Conservation (phyloP, 92 coral and sea anemone species). For the Zoanthus gigantus region DNA sequence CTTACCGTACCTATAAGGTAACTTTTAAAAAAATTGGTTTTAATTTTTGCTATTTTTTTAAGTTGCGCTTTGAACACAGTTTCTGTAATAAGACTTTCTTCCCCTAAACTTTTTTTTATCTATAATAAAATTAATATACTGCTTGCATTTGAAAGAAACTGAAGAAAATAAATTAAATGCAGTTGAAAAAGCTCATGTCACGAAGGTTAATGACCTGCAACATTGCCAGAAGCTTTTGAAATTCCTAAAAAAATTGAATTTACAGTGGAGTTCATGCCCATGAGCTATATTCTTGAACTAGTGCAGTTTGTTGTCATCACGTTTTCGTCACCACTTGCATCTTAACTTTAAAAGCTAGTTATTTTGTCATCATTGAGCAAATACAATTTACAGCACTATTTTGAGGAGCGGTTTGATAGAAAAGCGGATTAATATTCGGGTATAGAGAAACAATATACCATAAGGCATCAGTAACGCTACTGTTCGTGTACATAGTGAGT, state of each 20-base stretch:
- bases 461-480: background rate
- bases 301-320: constrained; percentile 23
- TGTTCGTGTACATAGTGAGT: background rate
- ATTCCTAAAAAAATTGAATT: constrained; percentile 31
- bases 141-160: background rate
- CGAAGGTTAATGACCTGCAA: background rate
- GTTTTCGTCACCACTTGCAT: constrained; percentile 34
- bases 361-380: constrained; percentile 21
- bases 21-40: background rate
- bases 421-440: background rate
- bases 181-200: background rate
- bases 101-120: background rate
- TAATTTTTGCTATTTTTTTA: too few species aligned
- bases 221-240: constrained; percentile 28
- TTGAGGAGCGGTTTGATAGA: background rate
- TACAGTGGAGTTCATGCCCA: constrained; percentile 23
- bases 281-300: constrained; percentile 22
- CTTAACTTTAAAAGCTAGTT: background rate
- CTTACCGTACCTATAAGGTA: too few species aligned
- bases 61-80: too few species aligned
- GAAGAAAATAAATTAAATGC: constrained; percentile 14
- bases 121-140: background rate
- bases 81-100: too few species aligned
- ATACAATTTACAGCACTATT: constrained; percentile 1
- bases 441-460: background rate